Conservation (phyloP, 2,797 vertebrate genomes). For the Typhlichthys eigenmanni region DNA sequence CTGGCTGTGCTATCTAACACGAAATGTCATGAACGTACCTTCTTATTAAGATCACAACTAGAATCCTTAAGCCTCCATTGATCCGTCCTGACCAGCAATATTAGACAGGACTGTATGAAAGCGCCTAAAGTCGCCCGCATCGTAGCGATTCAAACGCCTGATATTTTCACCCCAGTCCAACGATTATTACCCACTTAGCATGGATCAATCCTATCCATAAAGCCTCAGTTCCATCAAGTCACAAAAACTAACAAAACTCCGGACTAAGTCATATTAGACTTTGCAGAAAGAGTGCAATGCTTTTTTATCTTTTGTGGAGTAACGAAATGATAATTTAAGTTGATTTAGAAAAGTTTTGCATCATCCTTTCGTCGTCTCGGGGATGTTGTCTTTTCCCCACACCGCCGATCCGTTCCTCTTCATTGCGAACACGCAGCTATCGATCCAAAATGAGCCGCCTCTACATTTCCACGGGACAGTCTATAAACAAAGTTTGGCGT, state of each 20-base stretch:
- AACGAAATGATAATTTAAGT: conserved; percentile 35
- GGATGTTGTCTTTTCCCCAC: conserved; percentile 1
- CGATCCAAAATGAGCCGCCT: no score
- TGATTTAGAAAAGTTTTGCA: conserved; percentile 44
- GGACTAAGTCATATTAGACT: conserved; percentile 58
- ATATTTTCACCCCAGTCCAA: conserved; percentile 16
- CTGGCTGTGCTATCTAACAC: neutral
- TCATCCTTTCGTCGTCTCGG: conserved; percentile 22
- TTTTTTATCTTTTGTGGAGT: conserved; percentile 36
- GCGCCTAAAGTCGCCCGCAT: conserved; percentile 77
- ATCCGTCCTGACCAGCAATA: conserved; percentile 77
- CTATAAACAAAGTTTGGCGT: neutral
- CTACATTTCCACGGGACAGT: no score
- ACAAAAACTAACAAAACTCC: conserved; percentile 46
- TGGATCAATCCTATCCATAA: conserved; percentile 37
- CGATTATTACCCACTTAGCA: conserved; percentile 22
- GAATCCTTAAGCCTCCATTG: conserved; percentile 71
- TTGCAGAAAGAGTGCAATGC: conserved; percentile 34
- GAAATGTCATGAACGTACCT: conserved; percentile 72
- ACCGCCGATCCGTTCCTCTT: neutral
- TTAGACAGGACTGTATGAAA: conserved; percentile 74
- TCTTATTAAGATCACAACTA: conserved; percentile 74
- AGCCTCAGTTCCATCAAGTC: conserved; percentile 50
- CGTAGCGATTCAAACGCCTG: conserved; percentile 45
- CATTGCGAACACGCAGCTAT: neutral